phyloP scores from a whole-genome alignment of 2,113 vertebrate genomes.

The Labeo rohita region DNA sequence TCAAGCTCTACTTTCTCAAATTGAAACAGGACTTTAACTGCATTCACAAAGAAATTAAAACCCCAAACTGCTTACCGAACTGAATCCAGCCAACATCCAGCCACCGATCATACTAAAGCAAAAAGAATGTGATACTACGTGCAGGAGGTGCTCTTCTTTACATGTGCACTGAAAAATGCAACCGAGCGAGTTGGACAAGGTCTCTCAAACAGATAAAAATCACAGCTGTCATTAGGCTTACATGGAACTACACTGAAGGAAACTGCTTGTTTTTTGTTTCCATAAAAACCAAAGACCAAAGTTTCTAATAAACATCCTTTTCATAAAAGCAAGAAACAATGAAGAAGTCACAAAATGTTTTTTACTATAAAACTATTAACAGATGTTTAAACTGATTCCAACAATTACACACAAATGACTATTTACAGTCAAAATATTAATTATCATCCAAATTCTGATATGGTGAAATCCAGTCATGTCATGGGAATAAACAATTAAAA shows the following conservation, averaged over 20 bases:
- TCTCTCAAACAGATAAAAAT: slow-evolving; percentile 10
- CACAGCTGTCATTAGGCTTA: slow-evolving; percentile 14
- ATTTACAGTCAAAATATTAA: neutral
- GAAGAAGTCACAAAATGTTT: neutral
- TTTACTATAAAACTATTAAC: slow-evolving; percentile 46
- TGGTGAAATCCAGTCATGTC: neutral
- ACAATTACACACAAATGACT: neutral
- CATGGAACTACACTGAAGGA: neutral
- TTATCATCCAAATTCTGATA: neutral
- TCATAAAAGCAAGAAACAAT: slow-evolving; percentile 14
- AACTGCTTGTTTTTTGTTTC: neutral
- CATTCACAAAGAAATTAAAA: neutral
- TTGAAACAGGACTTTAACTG: neutral
- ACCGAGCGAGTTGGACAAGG: slow-evolving; percentile 35
- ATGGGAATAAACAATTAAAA: neutral
- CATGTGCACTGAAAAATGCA: slow-evolving; percentile 12
- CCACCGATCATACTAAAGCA: neutral
- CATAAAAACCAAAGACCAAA: neutral
- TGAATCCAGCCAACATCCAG: slow-evolving; percentile 22
- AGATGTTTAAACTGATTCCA: neutral
- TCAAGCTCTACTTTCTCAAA: neutral
- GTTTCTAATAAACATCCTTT: neutral
- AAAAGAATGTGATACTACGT: neutral
- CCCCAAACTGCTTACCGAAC: neutral
- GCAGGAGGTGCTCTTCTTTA: neutral